Evolutionary conservation across 2,888 invertebrate genomes (phyloP), one percentile per base, ranked within the genome.

Genomic region (Bruchidius siliquastri): DNA sequence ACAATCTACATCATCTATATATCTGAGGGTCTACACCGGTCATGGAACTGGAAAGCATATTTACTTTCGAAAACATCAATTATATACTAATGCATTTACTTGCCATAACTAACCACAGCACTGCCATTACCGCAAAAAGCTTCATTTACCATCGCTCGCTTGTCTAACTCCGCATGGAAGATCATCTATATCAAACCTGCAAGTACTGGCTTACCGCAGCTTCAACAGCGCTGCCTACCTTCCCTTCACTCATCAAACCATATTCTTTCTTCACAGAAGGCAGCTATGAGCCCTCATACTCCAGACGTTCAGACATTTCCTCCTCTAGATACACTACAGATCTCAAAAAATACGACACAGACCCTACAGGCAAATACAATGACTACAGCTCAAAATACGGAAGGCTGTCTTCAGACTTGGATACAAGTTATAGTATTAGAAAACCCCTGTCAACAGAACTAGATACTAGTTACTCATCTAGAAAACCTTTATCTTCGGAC

Each of bases 241-340:
- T 49, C 49, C 49, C 13, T 3, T 49, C 49, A 49, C 49, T 49
- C 49, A 49, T 49, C 49, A 49, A 13, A 49, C 20, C 71, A 49
- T 69, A 73, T 67, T 73, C 72, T 75, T 75, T 70, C 67, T 83
- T 78, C 82, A 79, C 84, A 85, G 85, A 85, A 79, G 84, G 83
- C 32, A 82, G 84, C 67, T 81, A 81, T 74, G 85, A 85, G 74
- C 83, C 85, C 13, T 71, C 22, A 3, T 84, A 83, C 77, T 82
- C 81, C 74, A 79, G 85, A 79, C 80, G 81, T 71, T 77, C 84
- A 13, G 84, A 83, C 30, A 82, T 77, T 8, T 79, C 81, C 10
- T 80, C 82, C 0, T 82, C 84, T 6, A 78, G 81, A 32, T 82
- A 83, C 74, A 4, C n/a, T 20, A 21, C 68, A 68, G 70, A 30